Conservation (phyloP, 2,113 vertebrate species). For the Riparia riparia region DNA sequence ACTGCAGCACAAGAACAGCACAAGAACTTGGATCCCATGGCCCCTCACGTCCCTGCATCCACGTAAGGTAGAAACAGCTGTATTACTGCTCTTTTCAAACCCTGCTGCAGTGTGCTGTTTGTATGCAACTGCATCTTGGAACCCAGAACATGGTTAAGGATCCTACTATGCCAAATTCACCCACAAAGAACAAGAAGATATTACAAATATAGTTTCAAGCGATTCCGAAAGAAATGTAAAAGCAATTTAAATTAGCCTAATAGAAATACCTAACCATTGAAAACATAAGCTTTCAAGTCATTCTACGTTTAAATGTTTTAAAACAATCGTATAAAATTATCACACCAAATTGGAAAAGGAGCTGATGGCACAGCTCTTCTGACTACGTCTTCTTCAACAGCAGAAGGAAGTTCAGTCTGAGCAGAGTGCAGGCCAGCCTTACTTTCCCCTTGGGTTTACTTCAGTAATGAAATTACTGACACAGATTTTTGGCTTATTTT, state of each 20-base stretch:
- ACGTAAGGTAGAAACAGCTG: accelerated
- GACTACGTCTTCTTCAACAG: neutral
- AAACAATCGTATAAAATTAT: neutral
- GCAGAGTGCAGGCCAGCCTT: neutral
- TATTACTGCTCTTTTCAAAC: neutral
- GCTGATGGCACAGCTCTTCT: neutral
- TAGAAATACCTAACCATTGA: neutral
- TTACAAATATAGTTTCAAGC: neutral
- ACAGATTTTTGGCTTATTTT: neutral
- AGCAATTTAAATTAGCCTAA: neutral
- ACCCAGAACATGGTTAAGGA: neutral
- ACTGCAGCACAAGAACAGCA: neutral
- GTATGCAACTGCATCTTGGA: neutral
- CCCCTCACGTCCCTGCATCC: accelerated
- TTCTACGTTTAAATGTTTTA: neutral
- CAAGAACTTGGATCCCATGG: accelerated
- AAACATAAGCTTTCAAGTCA: neutral
- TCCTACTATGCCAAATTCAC: neutral
- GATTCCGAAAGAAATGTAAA: neutral
- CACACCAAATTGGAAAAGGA: neutral
- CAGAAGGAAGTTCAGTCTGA: neutral
- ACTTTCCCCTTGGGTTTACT: neutral
- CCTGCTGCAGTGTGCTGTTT: accelerated
- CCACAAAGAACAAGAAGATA: neutral
- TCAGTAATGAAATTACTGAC: neutral